Percentiles rank a stretch among this genome's conserved stretches.
Evolutionary conservation across 2,888 invertebrate genomes (phyloP).

Genomic region (Phasia obesa): DNA sequence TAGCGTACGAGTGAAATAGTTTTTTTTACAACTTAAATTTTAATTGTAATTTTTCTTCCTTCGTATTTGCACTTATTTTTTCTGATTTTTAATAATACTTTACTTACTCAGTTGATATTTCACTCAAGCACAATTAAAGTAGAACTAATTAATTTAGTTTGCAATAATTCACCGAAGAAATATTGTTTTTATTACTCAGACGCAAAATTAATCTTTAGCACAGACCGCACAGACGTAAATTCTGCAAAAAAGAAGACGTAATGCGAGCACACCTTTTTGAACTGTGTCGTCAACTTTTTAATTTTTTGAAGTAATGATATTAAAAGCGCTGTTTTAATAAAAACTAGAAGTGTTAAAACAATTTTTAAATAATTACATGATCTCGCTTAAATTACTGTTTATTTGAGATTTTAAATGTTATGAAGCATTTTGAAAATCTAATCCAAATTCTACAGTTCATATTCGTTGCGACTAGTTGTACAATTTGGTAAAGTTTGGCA

Average conservation of each 20-base stretch:
- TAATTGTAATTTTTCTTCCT: conserved; percentile 47
- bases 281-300: conserved; percentile 24
- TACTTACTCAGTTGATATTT: conserved; percentile 61
- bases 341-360: neutral
- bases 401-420: too few relatives aligned
- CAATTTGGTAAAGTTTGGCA: too few relatives aligned
- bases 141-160: conserved; percentile 23
- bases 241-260: conserved; percentile 60
- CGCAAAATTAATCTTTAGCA: conserved; percentile 53
- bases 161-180: conserved; percentile 23
- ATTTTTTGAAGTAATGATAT: neutral
- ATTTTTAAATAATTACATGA: too few relatives aligned
- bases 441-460: too few relatives aligned
- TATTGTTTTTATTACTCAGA: conserved; percentile 56
- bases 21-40: too few relatives aligned
- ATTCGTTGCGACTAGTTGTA: too few relatives aligned
- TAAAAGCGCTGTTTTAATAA: neutral
- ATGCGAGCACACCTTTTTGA: conserved; percentile 65
- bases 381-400: too few relatives aligned
- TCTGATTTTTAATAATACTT: neutral
- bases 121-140: conserved; percentile 24
- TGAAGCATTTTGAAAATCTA: too few relatives aligned
- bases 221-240: conserved; percentile 57
- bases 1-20: conserved; percentile 40
- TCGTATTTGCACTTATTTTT: conserved; percentile 2